phyloP scores from a whole-genome alignment of 2,797 vertebrate genomes.

The Podarcis siculus region DNA sequence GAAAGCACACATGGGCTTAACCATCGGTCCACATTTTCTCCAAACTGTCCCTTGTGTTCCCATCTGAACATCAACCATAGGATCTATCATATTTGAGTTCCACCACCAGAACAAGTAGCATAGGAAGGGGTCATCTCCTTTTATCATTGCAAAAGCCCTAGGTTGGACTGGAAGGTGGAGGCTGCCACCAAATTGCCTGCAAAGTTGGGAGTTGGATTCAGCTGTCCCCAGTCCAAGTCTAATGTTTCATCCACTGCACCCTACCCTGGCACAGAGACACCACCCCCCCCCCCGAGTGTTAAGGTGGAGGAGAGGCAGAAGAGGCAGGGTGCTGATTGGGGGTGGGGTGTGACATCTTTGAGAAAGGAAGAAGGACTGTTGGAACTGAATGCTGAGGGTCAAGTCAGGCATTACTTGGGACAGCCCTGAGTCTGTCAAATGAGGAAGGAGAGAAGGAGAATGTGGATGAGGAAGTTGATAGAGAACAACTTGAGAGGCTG shows the following conservation, averaged over 20 bases:
- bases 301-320: not conserved
- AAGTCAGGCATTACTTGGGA: too few species aligned
- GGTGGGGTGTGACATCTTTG: not conserved
- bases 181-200: not conserved
- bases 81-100: not conserved
- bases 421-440: too few species aligned
- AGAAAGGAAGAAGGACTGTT: not conserved
- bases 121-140: not conserved
- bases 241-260: not conserved
- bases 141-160: not conserved
- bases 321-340: not conserved
- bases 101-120: not conserved
- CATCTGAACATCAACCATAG: not conserved
- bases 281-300: not conserved
- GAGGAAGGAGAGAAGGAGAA: too few species aligned
- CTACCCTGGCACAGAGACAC: not conserved
- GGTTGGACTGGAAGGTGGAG: not conserved
- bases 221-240: not conserved
- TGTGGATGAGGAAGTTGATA: too few species aligned
- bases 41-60: not conserved
- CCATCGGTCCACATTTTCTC: not conserved
- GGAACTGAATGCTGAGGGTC: too few species aligned
- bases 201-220: not conserved
- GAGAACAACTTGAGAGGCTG: too few species aligned
- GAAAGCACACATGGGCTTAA: not conserved